Evolutionary conservation across 2,797 vertebrate genomes (phyloP).

Genomic region (Trichosurus vulpecula): DNA sequence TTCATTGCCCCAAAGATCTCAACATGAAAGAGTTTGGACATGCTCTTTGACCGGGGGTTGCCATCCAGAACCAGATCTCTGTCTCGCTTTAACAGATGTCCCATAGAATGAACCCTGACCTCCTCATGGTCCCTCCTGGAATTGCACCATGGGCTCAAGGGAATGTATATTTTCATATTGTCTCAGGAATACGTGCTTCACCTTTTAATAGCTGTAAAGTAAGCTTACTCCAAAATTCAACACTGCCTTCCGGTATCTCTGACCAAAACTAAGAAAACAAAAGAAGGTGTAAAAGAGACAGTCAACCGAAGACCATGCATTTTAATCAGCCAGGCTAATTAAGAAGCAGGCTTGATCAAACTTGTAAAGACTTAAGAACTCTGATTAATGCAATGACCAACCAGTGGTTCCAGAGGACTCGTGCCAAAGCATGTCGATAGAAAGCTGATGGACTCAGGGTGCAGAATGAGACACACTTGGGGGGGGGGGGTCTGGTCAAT

Average conservation of each 20-base stretch:
- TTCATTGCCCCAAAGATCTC: not conserved
- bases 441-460: not conserved
- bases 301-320: constrained; percentile 1
- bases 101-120: not conserved
- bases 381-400: not conserved
- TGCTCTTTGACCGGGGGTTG: not conserved
- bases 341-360: not conserved
- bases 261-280: constrained; percentile 28
- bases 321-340: not conserved
- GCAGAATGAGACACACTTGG: not conserved
- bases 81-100: not conserved
- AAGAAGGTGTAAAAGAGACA: not conserved
- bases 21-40: not conserved
- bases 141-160: not conserved
- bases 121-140: not conserved
- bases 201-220: not conserved
- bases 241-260: not conserved
- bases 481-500: no score
- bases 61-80: not conserved
- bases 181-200: constrained; percentile 1
- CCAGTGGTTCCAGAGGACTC: not conserved
- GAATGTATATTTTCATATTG: not conserved
- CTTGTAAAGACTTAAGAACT: not conserved
- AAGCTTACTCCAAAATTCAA: not conserved
- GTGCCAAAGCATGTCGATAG: not conserved